Evolutionary conservation across 1,140 invertebrate genomes (phyloP), one percentile per base, ranked within the genome.

Genomic region (Bombus sylvicola): DNA sequence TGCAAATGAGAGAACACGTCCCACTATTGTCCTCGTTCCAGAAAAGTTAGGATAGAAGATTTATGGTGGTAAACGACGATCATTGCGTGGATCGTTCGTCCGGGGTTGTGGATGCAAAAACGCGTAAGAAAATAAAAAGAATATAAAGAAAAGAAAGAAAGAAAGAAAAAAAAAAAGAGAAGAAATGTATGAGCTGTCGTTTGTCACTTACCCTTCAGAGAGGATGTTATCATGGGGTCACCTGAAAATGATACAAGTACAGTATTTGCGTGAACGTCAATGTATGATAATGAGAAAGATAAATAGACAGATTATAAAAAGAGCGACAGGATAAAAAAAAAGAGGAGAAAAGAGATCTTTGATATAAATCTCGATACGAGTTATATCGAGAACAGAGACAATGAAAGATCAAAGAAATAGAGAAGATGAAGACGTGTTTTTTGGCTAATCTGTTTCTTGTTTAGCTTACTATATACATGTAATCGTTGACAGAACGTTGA

Each of bases 181-280:
- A 92, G 85, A 89, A 91, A 91, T 89, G 71, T 82, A 86, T 87
- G 91, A 92, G 88, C 86, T 89, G 89, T 87, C 91, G 87, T 88
- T 94, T 90, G 90, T 93, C 91, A 95, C 95, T 95, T 95, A 95
- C 95, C 94, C 94, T 95, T 95, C 83, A 95, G 93, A 91, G 95
- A 95, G 92, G 95, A 95, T 94, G 95, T 95, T 95, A 95, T 95
- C 95, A 95, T 95, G 91, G 95, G 95, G 81, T 95, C 95, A 95
- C 95, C 95, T 95, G 94, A 94, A 95, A 95, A 95, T 89, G 91
- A 94, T 92, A 95, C 78, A 94, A 94, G 87, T 94, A 93, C 90
- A 95, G 91, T 94, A 94, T 91, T 76, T 93, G 81, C 86, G 87
- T 92, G 89, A 92, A 91, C 88, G 85, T 92, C 77, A 87, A 77